Percentiles rank a stretch among this genome's conserved stretches.
These are phyloP conservation scores for Thamnaconus septentrionalis DNA, from an alignment of 2,113 vertebrate genomes.

Conservation along the genomic window DNA sequence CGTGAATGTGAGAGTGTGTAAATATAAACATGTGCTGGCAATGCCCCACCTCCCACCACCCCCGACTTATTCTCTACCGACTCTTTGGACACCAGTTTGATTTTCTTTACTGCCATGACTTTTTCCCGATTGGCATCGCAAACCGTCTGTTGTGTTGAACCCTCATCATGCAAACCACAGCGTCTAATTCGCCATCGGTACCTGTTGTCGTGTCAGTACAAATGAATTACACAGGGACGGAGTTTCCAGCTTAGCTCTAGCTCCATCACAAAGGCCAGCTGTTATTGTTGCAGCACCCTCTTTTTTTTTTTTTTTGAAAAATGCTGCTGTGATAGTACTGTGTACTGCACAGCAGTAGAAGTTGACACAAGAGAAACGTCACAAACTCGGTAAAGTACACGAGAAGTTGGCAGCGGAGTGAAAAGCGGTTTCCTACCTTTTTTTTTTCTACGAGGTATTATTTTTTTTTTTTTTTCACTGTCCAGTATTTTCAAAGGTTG, in stretches of 20 bases:
- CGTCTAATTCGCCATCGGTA: conserved; percentile 20
- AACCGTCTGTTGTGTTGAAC: no score
- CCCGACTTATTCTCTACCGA: conserved; percentile 58
- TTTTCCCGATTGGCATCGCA: no score
- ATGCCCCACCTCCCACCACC: conserved; percentile 28
- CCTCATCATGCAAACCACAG: conserved; percentile 7
- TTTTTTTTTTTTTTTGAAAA: conserved; percentile 30
- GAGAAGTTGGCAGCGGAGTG: conserved; percentile 6
- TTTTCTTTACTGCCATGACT: not conserved
- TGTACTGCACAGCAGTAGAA: conserved; percentile 59
- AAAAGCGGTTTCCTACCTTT: conserved; percentile 10
- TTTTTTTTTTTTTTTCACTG: conserved; percentile 47
- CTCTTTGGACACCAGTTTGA: conserved; percentile 46
- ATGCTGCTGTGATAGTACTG: conserved; percentile 66
- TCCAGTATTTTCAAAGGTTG: conserved; percentile 61
- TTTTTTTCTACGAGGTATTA: conserved; percentile 5
- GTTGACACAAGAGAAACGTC: conserved; percentile 20
- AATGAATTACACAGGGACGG: conserved; percentile 24
- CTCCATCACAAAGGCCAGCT: conserved; percentile 6
- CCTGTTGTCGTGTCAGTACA: no score
- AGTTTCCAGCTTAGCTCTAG: conserved; percentile 25
- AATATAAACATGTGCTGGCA: conserved; percentile 72
- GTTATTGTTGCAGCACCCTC: conserved; percentile 18
- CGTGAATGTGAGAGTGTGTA: conserved; percentile 53
- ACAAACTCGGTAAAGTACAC: conserved; percentile 21